Conservation (phyloP, 92 coral and sea anemone species). For the Scolanthus callimorphus region DNA sequence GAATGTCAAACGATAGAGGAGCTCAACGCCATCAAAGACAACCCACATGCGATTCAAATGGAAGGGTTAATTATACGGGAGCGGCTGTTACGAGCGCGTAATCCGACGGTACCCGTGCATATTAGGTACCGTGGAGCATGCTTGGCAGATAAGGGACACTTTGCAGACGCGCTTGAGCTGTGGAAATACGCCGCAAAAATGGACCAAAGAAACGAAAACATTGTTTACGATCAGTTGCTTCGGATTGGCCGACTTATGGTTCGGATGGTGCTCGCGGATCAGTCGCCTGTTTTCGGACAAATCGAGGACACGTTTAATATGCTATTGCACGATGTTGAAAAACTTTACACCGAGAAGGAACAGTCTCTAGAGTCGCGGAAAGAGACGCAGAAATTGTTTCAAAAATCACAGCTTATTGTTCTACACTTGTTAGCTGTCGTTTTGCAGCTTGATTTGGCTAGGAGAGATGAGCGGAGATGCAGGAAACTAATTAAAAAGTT, state of each 20-base stretch:
- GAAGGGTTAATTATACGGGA: constrained; percentile 61
- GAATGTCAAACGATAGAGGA: constrained; percentile 63
- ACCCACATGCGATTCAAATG: constrained; percentile 33
- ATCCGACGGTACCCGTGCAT: constrained; percentile 40
- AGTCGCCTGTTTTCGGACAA: constrained; percentile 35
- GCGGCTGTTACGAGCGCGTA: constrained; percentile 35
- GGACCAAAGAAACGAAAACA: constrained; percentile 41
- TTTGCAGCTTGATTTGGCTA: constrained; percentile 29
- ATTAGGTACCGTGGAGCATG: constrained; percentile 53
- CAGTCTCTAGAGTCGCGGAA: not conserved
- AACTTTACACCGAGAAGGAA: constrained; percentile 6
- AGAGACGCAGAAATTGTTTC: constrained; percentile 19
- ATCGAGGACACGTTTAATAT: constrained; percentile 41
- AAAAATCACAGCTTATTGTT: constrained; percentile 30
- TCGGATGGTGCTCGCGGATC: constrained; percentile 33
- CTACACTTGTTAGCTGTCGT: constrained; percentile 28
- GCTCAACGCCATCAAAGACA: constrained; percentile 32
- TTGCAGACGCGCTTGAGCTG: constrained; percentile 38
- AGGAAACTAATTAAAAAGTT: constrained; percentile 43
- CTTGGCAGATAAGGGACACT: constrained; percentile 34
- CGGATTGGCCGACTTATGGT: constrained; percentile 47
- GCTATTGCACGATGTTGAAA: constrained; percentile 37
- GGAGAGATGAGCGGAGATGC: constrained; percentile 48
- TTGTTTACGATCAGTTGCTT: constrained; percentile 37
- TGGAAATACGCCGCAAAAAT: constrained; percentile 60